phyloP scores from a whole-genome alignment of 2,888 invertebrate genomes.

The Margaritifera margaritifera region DNA sequence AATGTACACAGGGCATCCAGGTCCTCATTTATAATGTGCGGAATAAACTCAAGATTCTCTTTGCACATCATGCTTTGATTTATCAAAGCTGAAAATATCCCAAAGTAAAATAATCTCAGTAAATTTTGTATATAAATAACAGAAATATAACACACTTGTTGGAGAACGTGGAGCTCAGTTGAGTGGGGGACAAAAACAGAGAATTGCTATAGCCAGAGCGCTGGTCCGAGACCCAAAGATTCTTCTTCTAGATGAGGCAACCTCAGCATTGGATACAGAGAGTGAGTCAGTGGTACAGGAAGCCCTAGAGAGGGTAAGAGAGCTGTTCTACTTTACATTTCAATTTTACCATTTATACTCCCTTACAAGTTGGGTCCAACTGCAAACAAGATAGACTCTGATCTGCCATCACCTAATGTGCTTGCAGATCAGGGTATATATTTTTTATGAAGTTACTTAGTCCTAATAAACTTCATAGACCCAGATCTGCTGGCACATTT shows the following conservation, averaged over 20 bases:
- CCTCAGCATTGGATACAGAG: slow-evolving; percentile 70
- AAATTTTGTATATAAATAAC: slow-evolving; percentile 6
- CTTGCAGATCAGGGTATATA: too few relatives aligned
- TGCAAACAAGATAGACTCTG: too few relatives aligned
- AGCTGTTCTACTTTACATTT: too few relatives aligned
- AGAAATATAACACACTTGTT: slow-evolving; percentile 73
- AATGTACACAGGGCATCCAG: too few relatives aligned
- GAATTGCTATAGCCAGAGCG: slow-evolving; percentile 74
- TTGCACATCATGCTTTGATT: background rate
- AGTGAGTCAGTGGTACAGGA: slow-evolving; percentile 80
- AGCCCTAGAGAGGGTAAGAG: slow-evolving; percentile 76
- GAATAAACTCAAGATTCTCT: too few relatives aligned
- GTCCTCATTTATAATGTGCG: too few relatives aligned
- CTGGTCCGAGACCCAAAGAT: slow-evolving; percentile 81
- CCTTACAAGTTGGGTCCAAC: background rate
- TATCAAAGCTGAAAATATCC: background rate
- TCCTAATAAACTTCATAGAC: too few relatives aligned
- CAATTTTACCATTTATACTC: too few relatives aligned
- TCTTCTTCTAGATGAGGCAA: slow-evolving; percentile 72
- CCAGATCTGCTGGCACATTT: too few relatives aligned
- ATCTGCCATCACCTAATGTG: too few relatives aligned
- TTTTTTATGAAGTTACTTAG: too few relatives aligned
- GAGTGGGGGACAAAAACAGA: slow-evolving; percentile 72
- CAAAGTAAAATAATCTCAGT: background rate
- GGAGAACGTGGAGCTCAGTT: slow-evolving; percentile 73